These are phyloP conservation scores for Nomada ferruginata DNA, from an alignment of 2,888 invertebrate species.

Conservation along the genomic window DNA sequence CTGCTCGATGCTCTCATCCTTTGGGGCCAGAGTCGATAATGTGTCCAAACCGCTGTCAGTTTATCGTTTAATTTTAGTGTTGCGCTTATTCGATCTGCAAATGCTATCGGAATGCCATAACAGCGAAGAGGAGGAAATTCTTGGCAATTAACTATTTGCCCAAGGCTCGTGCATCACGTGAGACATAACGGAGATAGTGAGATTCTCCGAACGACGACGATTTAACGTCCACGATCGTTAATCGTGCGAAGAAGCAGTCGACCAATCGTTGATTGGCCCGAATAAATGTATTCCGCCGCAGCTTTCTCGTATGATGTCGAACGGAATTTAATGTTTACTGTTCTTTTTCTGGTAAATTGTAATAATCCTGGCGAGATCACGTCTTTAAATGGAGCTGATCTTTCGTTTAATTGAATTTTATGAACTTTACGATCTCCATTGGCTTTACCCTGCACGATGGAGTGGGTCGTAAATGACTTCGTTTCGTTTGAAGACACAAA, in stretches of 20 bases:
- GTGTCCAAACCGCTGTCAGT: background rate
- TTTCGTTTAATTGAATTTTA: too few relatives aligned
- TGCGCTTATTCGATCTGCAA: conserved; percentile 49
- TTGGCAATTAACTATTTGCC: conserved; percentile 74
- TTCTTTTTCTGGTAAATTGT: too few relatives aligned
- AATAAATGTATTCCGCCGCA: conserved; percentile 42
- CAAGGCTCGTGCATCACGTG: conserved; percentile 72
- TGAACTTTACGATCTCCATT: too few relatives aligned
- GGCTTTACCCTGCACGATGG: too few relatives aligned
- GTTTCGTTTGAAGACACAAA: too few relatives aligned
- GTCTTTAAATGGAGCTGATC: too few relatives aligned
- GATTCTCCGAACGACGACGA: conserved; percentile 69
- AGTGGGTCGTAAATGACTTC: too few relatives aligned
- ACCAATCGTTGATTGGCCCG: conserved; percentile 51
- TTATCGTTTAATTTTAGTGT: conserved; percentile 47
- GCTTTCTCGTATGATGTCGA: conserved; percentile 12
- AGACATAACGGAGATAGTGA: conserved; percentile 69
- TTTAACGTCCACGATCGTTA: conserved; percentile 69
- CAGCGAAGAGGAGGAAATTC: conserved; percentile 69
- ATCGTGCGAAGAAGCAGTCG: conserved; percentile 57
- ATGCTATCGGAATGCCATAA: conserved; percentile 72
- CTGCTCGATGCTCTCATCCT: background rate
- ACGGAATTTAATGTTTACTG: conserved; percentile 12
- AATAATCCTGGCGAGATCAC: too few relatives aligned
- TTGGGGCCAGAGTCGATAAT: background rate